Percentiles rank a stretch among this genome's conserved stretches.
Conservation (phyloP, 2,888 invertebrate species). For the Pegoplata infirma region DNA sequence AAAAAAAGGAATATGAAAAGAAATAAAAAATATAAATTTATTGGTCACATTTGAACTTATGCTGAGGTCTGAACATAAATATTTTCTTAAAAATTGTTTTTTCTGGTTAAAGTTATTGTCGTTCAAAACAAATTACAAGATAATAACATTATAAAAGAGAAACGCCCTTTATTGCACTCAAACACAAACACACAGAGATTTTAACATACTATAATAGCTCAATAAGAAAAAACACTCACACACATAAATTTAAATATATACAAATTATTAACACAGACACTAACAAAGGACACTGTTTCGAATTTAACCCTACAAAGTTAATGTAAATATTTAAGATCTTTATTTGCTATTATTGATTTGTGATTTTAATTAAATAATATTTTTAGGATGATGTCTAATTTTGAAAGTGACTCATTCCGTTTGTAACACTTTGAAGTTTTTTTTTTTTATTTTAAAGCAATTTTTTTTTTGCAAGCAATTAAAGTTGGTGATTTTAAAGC, state of each 20-base stretch:
- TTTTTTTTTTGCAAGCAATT: too few species aligned
- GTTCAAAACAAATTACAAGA: slow-evolving; percentile 57
- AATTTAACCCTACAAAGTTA: too few species aligned
- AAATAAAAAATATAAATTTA: slow-evolving; percentile 34
- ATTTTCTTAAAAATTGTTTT: slow-evolving; percentile 39
- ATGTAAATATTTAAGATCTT: too few species aligned
- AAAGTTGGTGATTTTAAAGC: too few species aligned
- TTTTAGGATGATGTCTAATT: too few species aligned
- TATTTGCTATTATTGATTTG: too few species aligned
- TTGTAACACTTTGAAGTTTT: too few species aligned
- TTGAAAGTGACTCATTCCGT: too few species aligned
- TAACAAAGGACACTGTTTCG: too few species aligned
- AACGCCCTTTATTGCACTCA: slow-evolving; percentile 40
- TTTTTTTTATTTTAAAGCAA: too few species aligned
- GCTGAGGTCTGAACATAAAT: slow-evolving; percentile 38
- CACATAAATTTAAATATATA: slow-evolving; percentile 12
- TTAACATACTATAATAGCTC: not conserved
- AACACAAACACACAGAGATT: not conserved
- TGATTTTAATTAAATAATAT: too few species aligned
- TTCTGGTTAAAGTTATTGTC: slow-evolving; percentile 31
- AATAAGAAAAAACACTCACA: not conserved
- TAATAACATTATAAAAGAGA: slow-evolving; percentile 55
- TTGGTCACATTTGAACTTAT: slow-evolving; percentile 38
- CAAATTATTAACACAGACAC: too few species aligned
- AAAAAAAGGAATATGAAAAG: not conserved